phyloP scores from a whole-genome alignment of 2,797 vertebrate species.

The Strix occidentalis region DNA sequence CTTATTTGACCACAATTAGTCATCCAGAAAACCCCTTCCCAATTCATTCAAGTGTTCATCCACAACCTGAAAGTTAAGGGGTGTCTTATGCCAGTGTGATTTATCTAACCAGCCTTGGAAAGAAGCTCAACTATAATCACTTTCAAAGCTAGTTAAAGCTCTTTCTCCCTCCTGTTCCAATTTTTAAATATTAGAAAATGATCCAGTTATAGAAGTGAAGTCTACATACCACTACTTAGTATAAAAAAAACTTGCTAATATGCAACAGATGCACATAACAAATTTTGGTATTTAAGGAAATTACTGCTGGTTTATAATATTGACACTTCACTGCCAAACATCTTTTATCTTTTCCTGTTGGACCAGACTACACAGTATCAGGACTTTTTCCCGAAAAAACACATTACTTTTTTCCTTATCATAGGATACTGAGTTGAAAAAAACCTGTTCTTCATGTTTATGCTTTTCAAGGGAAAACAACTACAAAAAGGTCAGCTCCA shows the following conservation, averaged over 20 bases:
- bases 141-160: not conserved
- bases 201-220: not conserved
- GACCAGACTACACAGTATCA: not conserved
- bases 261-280: not conserved
- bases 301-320: not conserved
- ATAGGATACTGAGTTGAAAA: not conserved
- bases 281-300: not conserved
- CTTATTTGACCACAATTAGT: not conserved
- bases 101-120: not conserved
- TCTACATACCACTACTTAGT: not conserved
- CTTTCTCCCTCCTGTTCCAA: not conserved
- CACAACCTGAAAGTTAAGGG: not conserved
- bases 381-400: not conserved
- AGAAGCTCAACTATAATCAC: not conserved
- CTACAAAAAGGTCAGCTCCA: not conserved
- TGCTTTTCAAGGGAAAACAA: not conserved
- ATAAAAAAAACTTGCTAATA: not conserved
- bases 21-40: not conserved
- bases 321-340: not conserved
- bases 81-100: not conserved
- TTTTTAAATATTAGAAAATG: not conserved
- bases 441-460: not conserved
- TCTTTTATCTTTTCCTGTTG: not conserved
- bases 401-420: not conserved
- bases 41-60: not conserved